These are phyloP conservation scores for Lepisosteus osseus DNA, from an alignment of 2,113 vertebrate species.

Conservation along the genomic window DNA sequence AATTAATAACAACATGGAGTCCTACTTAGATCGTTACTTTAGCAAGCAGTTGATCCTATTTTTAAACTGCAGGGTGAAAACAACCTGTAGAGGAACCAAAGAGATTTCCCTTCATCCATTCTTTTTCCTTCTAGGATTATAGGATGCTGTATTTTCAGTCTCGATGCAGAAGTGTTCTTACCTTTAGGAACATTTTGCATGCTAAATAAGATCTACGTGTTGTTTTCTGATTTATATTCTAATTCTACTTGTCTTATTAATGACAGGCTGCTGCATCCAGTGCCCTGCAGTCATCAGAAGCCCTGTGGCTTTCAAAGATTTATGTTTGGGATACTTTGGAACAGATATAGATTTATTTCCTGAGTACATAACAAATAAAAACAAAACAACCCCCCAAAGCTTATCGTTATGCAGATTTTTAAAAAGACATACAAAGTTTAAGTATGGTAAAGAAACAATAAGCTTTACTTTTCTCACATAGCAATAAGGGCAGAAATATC, in stretches of 20 bases:
- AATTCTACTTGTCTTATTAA: conserved; percentile 12
- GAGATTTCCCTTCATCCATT: too few species aligned
- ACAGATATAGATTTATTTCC: conserved; percentile 11
- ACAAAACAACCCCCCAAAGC: background rate
- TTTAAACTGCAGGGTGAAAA: too few species aligned
- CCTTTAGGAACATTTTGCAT: conserved; percentile 13
- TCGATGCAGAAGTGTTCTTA: background rate
- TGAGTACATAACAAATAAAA: background rate
- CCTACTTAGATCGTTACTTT: too few species aligned
- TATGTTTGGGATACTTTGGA: conserved; percentile 2
- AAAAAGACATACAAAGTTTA: background rate
- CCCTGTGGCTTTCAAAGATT: background rate
- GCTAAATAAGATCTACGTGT: conserved; percentile 1
- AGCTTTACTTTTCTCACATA: background rate
- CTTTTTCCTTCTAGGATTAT: background rate
- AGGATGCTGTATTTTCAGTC: background rate
- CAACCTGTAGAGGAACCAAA: too few species aligned
- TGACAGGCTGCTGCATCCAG: conserved; percentile 2
- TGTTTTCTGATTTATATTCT: conserved; percentile 15
- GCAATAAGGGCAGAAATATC: too few species aligned
- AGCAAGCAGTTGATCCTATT: too few species aligned
- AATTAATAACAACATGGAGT: too few species aligned
- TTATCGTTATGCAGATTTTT: conserved; percentile 3
- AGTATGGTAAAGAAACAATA: background rate
- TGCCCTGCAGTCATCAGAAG: background rate